Percentiles rank a stretch among this genome's conserved stretches.
These are phyloP conservation scores for Gadus chalcogrammus DNA, from an alignment of 2,113 vertebrate species.

Conservation along the genomic window DNA sequence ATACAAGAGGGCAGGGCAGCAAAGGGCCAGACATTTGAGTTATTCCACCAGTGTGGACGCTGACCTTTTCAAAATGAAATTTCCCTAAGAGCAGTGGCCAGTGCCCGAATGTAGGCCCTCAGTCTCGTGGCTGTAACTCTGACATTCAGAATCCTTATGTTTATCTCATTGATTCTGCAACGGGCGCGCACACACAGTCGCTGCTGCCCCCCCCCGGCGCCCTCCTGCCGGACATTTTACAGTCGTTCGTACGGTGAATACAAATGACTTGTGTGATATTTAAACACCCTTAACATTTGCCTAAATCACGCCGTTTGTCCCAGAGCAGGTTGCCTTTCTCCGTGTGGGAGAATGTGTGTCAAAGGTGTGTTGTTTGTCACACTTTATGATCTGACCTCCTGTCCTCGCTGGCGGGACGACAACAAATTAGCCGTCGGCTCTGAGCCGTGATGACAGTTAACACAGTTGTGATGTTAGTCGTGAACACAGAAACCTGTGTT, in stretches of 20 bases:
- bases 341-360: constrained; percentile 34
- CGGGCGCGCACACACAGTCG: constrained; percentile 53
- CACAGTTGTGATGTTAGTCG: not conserved
- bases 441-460: constrained; percentile 35
- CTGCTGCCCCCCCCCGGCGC: constrained; percentile 16
- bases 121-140: constrained; percentile 65
- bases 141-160: constrained; percentile 70
- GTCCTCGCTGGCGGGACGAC: constrained; percentile 25
- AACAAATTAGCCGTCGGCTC: constrained; percentile 26
- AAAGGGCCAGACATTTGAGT: constrained; percentile 40
- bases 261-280: constrained; percentile 72
- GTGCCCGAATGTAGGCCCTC: constrained; percentile 63
- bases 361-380: constrained; percentile 49
- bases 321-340: constrained; percentile 40
- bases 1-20: constrained; percentile 21
- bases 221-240: constrained; percentile 32
- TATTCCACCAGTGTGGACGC: constrained; percentile 43
- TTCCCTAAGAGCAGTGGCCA: constrained; percentile 52
- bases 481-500: too few relatives aligned
- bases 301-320: constrained; percentile 58
- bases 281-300: constrained; percentile 73
- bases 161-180: constrained; percentile 74
- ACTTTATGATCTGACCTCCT: constrained; percentile 43
- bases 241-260: constrained; percentile 54
- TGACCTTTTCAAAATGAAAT: constrained; percentile 69